Conservation (phyloP, 1,140 invertebrate species). For the Calephelis virginiensis region DNA sequence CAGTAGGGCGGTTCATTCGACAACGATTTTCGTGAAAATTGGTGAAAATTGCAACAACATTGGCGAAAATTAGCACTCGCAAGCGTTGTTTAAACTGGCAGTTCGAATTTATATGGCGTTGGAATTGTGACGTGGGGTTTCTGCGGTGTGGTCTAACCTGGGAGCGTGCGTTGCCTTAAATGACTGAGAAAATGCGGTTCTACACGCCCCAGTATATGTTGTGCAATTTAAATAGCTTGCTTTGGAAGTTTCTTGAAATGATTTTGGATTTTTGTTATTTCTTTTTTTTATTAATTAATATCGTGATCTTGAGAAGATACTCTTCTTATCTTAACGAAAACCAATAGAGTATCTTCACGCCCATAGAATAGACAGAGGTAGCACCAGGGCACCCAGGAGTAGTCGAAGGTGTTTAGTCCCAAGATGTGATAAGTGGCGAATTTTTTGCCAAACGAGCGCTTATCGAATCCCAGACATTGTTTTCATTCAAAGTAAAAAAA, state of each 20-base stretch:
- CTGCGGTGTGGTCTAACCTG: constrained; percentile 39
- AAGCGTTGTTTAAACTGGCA: constrained; percentile 58
- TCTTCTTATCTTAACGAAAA: too few relatives aligned
- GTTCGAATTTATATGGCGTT: constrained; percentile 57
- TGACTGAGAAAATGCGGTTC: constrained; percentile 31
- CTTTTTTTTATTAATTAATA: too few relatives aligned
- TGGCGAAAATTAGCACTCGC: constrained; percentile 69
- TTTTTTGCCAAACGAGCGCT: too few relatives aligned
- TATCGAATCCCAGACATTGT: too few relatives aligned
- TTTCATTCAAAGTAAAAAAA: too few relatives aligned
- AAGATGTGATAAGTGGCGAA: too few relatives aligned
- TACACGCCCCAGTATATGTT: constrained; percentile 21
- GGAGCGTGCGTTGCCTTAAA: constrained; percentile 31
- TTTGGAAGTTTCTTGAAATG: constrained; percentile 4
- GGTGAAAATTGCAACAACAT: constrained; percentile 74
- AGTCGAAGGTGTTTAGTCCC: too few relatives aligned
- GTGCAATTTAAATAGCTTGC: constrained; percentile 19
- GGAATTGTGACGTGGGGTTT: constrained; percentile 52
- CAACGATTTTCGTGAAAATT: constrained; percentile 65
- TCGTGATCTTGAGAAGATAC: too few relatives aligned
- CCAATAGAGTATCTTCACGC: too few relatives aligned
- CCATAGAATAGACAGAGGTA: too few relatives aligned
- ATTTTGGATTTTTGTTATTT: too few relatives aligned
- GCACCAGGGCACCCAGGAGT: too few relatives aligned
- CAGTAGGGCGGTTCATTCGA: constrained; percentile 47